Percentiles rank a stretch among this genome's conserved stretches.
These are phyloP conservation scores for Halichondria panicea DNA, from an alignment of 37 sponge, comb jelly and placozoan species.

Conservation along the genomic window DNA sequence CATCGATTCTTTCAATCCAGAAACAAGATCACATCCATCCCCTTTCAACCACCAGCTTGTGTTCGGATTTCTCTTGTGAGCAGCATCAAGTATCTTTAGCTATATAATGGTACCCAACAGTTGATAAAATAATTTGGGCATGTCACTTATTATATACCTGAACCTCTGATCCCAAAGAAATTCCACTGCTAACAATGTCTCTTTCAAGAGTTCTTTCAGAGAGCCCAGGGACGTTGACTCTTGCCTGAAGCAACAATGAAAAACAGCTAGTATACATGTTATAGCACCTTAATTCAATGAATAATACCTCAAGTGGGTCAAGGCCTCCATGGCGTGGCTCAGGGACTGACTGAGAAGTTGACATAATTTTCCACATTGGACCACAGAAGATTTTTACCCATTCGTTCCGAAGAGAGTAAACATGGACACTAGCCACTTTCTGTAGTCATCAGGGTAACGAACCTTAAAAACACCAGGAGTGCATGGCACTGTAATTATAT, in stretches of 20 bases:
- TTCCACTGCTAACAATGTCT: background rate
- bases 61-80: background rate
- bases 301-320: background rate
- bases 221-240: background rate
- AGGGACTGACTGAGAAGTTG: slow-evolving; percentile 1
- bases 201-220: background rate
- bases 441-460: slow-evolving; percentile 15
- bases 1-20: background rate
- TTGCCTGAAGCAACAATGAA: background rate
- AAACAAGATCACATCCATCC: background rate
- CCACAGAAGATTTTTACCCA: too few relatives aligned
- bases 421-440: slow-evolving; percentile 15
- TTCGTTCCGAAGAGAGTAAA: slow-evolving; percentile 12
- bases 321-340: background rate
- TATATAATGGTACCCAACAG: background rate
- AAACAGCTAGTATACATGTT: background rate
- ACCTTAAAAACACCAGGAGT: too few relatives aligned
- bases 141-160: background rate
- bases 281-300: background rate
- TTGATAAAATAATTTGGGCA: background rate
- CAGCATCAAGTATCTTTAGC: background rate
- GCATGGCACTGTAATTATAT: too few relatives aligned
- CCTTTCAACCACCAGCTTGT: background rate
- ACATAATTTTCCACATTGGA: slow-evolving; percentile 8
- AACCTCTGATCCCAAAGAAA: background rate